Evolutionary conservation across 2,888 invertebrate genomes (phyloP).

Genomic region (Noctua janthina): DNA sequence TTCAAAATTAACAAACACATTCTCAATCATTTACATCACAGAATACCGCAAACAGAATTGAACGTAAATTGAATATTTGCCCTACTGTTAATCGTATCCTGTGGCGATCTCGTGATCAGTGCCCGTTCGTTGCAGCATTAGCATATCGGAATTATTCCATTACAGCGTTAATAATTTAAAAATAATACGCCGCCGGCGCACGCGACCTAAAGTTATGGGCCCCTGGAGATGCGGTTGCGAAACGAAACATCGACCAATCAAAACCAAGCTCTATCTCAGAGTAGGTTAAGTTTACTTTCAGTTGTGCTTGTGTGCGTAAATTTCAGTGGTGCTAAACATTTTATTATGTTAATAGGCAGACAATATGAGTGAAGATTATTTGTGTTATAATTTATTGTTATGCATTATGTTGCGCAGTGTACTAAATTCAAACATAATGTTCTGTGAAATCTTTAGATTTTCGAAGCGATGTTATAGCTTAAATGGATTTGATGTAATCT

Average conservation of each 20-base stretch:
- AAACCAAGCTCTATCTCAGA: constrained; percentile 59
- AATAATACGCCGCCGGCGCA: constrained; percentile 85
- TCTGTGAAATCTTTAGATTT: constrained; percentile 59
- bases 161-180: constrained; percentile 89
- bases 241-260: constrained; percentile 56
- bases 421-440: constrained; percentile 60
- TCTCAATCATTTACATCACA: constrained; percentile 61
- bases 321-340: constrained; percentile 80
- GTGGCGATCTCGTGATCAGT: constrained; percentile 80
- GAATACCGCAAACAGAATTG: constrained; percentile 47
- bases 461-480: constrained; percentile 43
- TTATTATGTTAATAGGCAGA: constrained; percentile 76
- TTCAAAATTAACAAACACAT: constrained; percentile 54
- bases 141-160: constrained; percentile 89
- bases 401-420: constrained; percentile 54
- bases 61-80: constrained; percentile 60
- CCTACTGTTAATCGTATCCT: constrained; percentile 70
- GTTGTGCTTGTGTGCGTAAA: constrained; percentile 41
- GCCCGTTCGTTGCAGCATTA: constrained; percentile 84
- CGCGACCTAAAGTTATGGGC: constrained; percentile 85
- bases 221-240: constrained; percentile 83
- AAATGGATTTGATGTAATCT: constrained; percentile 41
- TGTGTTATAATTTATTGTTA: constrained; percentile 68
- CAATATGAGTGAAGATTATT: constrained; percentile 69
- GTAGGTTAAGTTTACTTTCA: constrained; percentile 60